phyloP scores from a whole-genome alignment of 2,888 invertebrate genomes.

The Dolichomitus sp. region DNA sequence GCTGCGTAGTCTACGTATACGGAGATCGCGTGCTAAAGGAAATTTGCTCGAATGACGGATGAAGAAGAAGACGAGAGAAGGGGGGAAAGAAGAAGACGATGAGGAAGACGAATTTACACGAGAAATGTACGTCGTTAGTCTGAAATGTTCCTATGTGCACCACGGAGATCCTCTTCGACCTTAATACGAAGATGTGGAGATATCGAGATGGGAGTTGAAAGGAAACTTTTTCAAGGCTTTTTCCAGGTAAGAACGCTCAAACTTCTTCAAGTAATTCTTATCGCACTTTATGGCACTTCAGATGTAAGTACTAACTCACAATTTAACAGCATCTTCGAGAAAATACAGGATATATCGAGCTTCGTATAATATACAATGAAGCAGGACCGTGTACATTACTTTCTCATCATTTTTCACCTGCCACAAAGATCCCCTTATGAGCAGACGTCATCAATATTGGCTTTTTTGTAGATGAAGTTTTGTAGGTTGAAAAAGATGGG shows the following conservation, averaged over 20 bases:
- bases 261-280: not conserved
- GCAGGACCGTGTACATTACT: too few relatives aligned
- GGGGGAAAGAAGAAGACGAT: not conserved
- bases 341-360: not conserved
- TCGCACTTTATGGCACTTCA: conserved; percentile 12
- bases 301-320: not conserved
- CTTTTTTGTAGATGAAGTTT: too few relatives aligned
- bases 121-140: conserved; percentile 25
- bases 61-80: conserved; percentile 4
- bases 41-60: conserved; percentile 29
- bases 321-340: not conserved
- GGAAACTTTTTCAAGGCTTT: not conserved
- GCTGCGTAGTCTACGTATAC: not conserved
- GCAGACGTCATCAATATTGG: too few relatives aligned
- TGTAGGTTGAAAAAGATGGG: too few relatives aligned
- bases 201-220: conserved; percentile 27
- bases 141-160: conserved; percentile 4
- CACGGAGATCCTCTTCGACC: conserved; percentile 3
- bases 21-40: conserved; percentile 23
- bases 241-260: not conserved
- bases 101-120: conserved; percentile 26
- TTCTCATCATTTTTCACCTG: too few relatives aligned
- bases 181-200: conserved; percentile 23
- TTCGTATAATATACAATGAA: too few relatives aligned
- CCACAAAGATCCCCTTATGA: too few relatives aligned